Base-by-base conservation (phyloP, 2,113 vertebrate species). In the Gadus macrocephalus region DNA sequence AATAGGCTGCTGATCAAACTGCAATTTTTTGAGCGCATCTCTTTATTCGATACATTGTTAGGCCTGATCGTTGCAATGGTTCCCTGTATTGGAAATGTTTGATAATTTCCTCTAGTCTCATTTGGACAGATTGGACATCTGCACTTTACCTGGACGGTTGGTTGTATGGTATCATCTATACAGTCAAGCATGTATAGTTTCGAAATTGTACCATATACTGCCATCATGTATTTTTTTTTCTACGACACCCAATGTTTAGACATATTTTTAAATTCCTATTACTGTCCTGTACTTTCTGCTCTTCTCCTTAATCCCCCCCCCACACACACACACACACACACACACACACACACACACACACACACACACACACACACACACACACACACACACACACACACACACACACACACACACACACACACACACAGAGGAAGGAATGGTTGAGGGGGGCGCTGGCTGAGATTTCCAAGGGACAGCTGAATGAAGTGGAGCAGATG, bases 401-500 rank as follows among this genome's bases (percentile, higher is more conserved):
- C n/a, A 25, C 16, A 15, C 53, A 55, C 53, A n/a, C n/a, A n/a
- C n/a, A n/a, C n/a, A n/a, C n/a, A n/a, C n/a, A 25, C 16, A 15
- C 53, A 55, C 53, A 55, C 71, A 4, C 27, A 0, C 76, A 96
- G 95, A 90, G 94, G 78, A 92, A 93, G 55, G 85, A 85, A 2
- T 96, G 93, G 92, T 76, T 96, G 53, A 90, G 91, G 83, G 91
- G 92, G 60, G 95, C 94, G 11, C 91, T 96, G 68, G 86, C 91
- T 0, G 93, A 94, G 0, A 81, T 92, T 2, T 92, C 91, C 73
- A 91, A 92, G 64, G 93, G 95, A 6, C 94, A 93, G 77, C 76
- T 86, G 80, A 93, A 95, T 35, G 95, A 96, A 74, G 92, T 96
- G 60, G 91, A 94, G 68, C 94, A 95, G 79, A 96, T 97, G 88